Base-by-base conservation (phyloP, 2,797 vertebrate species). In the Orestias chungarensis region DNA sequence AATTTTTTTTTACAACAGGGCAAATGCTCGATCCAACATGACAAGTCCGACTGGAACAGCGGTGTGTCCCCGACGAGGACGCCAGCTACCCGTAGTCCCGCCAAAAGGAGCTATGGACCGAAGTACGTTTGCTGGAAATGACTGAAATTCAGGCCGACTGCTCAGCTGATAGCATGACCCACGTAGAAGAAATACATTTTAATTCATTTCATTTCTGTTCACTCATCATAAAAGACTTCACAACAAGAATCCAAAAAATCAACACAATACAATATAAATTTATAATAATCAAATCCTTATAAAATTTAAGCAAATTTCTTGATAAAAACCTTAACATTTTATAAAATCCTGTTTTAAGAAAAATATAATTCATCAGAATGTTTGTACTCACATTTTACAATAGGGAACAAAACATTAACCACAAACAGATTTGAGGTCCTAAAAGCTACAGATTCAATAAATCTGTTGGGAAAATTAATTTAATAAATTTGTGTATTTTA, bases 21-120 rank as follows among this genome's bases (percentile, higher is more conserved):
- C 94, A 44, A 95, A 96, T 83, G 95, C 93, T 59, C 95, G 91
- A 68, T 97, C 96, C 62, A 90, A 95, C 80, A 94, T 96, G 74
- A 96, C 95, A 23, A 98, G 97, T 87, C 96, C 97, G 4, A 95
- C 93, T 8, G 94, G 95, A 71, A 96, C 96, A 1, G 96, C 97
- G 0, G 80, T 93, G 76, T 93, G 82, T 75, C 92, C 93, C 74
- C 91, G 95, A 50, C 91, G 95, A 87, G 96, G 94, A 70, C 96
- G 97, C 12, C 97, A 98, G 83, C 91, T 98, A 73, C 97, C 97
- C 0, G 89, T 94, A 47, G 92, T 98, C 69, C 97, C 97, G 0
- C 93, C 95, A 9, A 97, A 97, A 88, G 96, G 95, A 8, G 90
- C 95, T 0, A 50, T 95, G 75, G 97, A 98, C 87, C 95, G 96